Percentiles rank a stretch among this genome's conserved stretches.
phyloP scores from a whole-genome alignment of 2,888 invertebrate genomes.

The Brenthis hecate region DNA sequence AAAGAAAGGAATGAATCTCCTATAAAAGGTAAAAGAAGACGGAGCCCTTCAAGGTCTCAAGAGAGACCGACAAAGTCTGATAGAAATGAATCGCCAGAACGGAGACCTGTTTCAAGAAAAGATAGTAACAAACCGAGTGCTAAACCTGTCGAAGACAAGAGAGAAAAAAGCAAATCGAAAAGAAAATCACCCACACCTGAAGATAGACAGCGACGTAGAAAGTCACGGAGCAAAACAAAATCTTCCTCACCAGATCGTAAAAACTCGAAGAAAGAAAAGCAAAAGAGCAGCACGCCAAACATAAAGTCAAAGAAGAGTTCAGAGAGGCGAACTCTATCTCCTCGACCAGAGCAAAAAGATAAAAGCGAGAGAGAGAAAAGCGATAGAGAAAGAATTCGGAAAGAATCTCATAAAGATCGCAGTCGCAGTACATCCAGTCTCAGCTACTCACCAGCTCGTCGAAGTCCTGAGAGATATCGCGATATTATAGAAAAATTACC shows the following conservation, averaged over 20 bases:
- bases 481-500: constrained; percentile 84
- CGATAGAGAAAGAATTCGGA: constrained; percentile 48
- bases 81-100: constrained; percentile 52
- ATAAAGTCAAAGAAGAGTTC: constrained; percentile 51
- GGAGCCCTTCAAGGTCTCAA: constrained; percentile 50
- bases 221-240: constrained; percentile 53
- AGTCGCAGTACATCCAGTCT: constrained; percentile 81
- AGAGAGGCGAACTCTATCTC: constrained; percentile 50
- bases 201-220: constrained; percentile 41
- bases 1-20: constrained; percentile 51
- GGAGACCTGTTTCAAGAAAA: constrained; percentile 46
- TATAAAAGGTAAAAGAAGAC: constrained; percentile 50
- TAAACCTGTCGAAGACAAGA: constrained; percentile 53
- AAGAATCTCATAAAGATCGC: constrained; percentile 50
- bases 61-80: constrained; percentile 33
- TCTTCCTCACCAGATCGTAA: constrained; percentile 55
- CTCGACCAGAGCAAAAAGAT: constrained; percentile 43
- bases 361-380: constrained; percentile 44
- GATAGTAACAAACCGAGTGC: constrained; percentile 54
- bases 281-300: constrained; percentile 52
- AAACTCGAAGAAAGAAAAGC: constrained; percentile 54
- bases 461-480: constrained; percentile 86
- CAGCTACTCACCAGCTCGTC: constrained; percentile 86
- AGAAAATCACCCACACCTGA: constrained; percentile 55
- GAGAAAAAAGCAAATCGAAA: constrained; percentile 49